These are phyloP conservation scores for Anoplophora glabripennis DNA, from an alignment of 1,140 invertebrate genomes.

Conservation along the genomic window DNA sequence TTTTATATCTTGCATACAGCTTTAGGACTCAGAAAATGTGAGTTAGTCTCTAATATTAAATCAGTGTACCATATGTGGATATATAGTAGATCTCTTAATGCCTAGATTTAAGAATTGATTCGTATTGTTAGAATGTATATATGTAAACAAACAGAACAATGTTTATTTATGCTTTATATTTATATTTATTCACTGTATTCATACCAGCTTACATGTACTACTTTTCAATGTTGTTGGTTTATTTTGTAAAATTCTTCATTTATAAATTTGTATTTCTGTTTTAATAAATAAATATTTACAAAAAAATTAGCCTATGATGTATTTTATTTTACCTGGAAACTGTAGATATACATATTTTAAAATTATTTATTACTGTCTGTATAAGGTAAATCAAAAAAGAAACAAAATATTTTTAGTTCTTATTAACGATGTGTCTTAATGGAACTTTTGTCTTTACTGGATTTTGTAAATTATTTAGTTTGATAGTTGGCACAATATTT, in stretches of 20 bases:
- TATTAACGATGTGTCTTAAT: no score
- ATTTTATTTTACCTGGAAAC: no score
- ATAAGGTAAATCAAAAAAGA: no score
- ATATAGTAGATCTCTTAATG: conserved; percentile 44
- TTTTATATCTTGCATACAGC: conserved; percentile 16
- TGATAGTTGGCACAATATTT: no score
- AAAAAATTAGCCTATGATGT: no score
- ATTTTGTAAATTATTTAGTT: no score
- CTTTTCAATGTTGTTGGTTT: conserved; percentile 39
- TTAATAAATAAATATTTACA: conserved; percentile 33
- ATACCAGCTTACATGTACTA: conserved; percentile 36
- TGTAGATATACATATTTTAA: no score
- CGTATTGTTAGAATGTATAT: conserved; percentile 33
- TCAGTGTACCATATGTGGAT: conserved; percentile 51
- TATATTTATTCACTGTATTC: conserved; percentile 33
- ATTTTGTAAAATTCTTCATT: conserved; percentile 37
- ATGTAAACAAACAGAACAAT: conserved; percentile 33
- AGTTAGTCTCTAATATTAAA: conserved; percentile 45
- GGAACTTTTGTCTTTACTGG: no score
- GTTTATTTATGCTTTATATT: conserved; percentile 37
- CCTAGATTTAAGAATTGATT: conserved; percentile 28
- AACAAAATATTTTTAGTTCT: not conserved
- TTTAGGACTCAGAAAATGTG: conserved; percentile 23
- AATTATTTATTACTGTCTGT: no score
- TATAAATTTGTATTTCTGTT: conserved; percentile 40